Conservation (phyloP, 2,888 invertebrate genomes). For the Scaeva pyrastri region DNA sequence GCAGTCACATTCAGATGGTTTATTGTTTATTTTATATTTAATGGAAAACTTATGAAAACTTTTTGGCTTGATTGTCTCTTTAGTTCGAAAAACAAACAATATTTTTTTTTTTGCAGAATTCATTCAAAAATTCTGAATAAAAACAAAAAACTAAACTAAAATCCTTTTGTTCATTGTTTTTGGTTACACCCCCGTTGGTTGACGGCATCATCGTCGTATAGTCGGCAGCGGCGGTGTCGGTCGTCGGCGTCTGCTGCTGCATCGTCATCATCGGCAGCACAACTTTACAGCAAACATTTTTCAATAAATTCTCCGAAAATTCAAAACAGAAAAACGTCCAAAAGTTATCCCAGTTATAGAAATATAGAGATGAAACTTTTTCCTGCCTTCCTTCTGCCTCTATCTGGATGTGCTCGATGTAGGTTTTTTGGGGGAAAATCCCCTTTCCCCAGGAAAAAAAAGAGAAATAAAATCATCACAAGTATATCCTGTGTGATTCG, state of each 20-base stretch:
- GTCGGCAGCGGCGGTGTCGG: not conserved
- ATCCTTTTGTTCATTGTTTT: constrained; percentile 58
- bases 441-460: constrained; percentile 8
- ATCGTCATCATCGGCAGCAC: not conserved
- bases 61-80: constrained; percentile 53
- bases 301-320: constrained; percentile 71
- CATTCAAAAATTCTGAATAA: constrained; percentile 39
- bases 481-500: constrained; percentile 23
- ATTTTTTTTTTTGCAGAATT: not conserved
- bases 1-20: constrained; percentile 61
- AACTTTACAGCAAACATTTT: constrained; percentile 67
- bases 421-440: constrained; percentile 13
- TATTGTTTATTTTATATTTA: constrained; percentile 42
- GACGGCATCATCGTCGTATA: not conserved
- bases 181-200: constrained; percentile 30
- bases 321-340: constrained; percentile 64
- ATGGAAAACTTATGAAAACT: constrained; percentile 65
- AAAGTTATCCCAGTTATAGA: constrained; percentile 47
- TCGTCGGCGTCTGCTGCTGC: not conserved
- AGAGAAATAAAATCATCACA: constrained; percentile 14
- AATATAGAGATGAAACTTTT: constrained; percentile 44
- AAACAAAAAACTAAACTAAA: constrained; percentile 35
- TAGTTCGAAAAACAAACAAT: constrained; percentile 22
- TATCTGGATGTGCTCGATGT: constrained; percentile 36
- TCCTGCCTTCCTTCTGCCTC: constrained; percentile 5